phyloP scores from a whole-genome alignment of 2,888 invertebrate species.

The Podabrus alpinus region DNA sequence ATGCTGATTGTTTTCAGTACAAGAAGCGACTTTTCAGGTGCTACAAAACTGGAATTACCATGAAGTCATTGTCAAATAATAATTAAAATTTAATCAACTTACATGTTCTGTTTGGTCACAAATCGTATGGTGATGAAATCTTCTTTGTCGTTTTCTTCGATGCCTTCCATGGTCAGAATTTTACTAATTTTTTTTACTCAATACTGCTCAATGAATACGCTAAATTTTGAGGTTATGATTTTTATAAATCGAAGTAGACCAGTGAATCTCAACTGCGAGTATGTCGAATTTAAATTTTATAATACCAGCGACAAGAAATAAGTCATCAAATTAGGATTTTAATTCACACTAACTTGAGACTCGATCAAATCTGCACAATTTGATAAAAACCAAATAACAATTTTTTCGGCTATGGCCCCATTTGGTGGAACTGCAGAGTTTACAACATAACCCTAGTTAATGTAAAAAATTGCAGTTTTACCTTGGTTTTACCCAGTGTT shows the following conservation, averaged over 20 bases:
- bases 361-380: too few species aligned
- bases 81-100: conserved; percentile 51
- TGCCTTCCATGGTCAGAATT: conserved; percentile 26
- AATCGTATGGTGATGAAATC: conserved; percentile 73
- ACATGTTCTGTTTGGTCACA: conserved; percentile 81
- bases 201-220: background rate
- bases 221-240: background rate
- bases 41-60: conserved; percentile 73
- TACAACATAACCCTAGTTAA: too few species aligned
- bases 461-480: too few species aligned
- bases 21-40: conserved; percentile 85
- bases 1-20: conserved; percentile 74
- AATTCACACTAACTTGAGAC: too few species aligned
- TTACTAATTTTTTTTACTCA: background rate
- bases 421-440: too few species aligned
- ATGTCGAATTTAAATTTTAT: too few species aligned
- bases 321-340: too few species aligned
- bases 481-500: too few species aligned
- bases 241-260: background rate
- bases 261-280: background rate
- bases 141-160: conserved; percentile 49
- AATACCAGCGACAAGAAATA: too few species aligned
- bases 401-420: too few species aligned
- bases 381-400: too few species aligned
- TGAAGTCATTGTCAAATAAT: background rate